These are phyloP conservation scores for Clepsis dumicolana DNA, from an alignment of 2,888 invertebrate species.

Conservation along the genomic window DNA sequence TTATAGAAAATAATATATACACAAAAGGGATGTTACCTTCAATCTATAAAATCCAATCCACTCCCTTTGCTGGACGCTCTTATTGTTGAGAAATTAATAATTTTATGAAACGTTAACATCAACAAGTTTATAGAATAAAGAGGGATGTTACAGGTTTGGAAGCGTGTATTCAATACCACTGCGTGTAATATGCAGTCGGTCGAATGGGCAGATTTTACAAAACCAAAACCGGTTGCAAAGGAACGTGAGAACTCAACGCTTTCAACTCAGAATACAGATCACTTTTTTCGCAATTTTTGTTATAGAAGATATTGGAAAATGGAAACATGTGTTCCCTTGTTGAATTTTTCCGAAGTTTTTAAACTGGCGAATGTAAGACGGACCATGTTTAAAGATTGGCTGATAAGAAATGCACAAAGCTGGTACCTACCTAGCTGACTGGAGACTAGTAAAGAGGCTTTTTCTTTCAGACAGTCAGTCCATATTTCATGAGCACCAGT, in stretches of 20 bases:
- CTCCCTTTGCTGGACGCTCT: constrained; percentile 15
- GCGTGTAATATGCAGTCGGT: constrained; percentile 24
- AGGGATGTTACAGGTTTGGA: constrained; percentile 39
- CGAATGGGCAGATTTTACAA: constrained; percentile 24
- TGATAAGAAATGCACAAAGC: constrained; percentile 35
- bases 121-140: constrained; percentile 23
- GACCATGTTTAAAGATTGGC: constrained; percentile 33
- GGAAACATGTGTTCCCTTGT: neutral
- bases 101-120: constrained; percentile 17
- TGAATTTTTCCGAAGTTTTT: neutral
- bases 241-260: constrained; percentile 39
- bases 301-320: neutral
- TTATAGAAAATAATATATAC: constrained; percentile 27
- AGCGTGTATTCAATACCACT: constrained; percentile 17
- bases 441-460: constrained; percentile 48
- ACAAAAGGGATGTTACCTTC: constrained; percentile 16
- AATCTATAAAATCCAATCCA: constrained; percentile 30
- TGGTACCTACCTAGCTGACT: constrained; percentile 30
- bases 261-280: constrained; percentile 20
- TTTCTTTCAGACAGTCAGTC: constrained; percentile 78
- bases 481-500: constrained; percentile 82
- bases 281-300: constrained; percentile 19
- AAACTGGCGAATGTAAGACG: neutral
- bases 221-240: constrained; percentile 35
- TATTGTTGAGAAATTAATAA: constrained; percentile 10